Conservation (phyloP, 2,888 invertebrate genomes). For the Mantis religiosa region DNA sequence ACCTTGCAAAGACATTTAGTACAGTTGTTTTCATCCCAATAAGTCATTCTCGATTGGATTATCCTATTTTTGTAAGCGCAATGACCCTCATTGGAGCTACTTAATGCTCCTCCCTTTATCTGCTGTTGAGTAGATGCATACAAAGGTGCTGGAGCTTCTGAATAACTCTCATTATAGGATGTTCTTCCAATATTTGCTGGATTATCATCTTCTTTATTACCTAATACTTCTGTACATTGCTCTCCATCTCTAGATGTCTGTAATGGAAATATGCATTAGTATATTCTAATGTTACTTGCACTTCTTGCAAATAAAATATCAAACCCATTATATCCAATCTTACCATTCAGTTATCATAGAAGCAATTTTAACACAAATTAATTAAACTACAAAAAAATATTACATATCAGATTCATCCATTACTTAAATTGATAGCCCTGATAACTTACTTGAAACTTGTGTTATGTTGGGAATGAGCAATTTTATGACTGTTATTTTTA, state of each 20-base stretch:
- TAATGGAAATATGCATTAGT: not conserved
- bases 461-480: too few species aligned
- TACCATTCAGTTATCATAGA: too few species aligned
- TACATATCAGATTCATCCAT: too few species aligned
- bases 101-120: not conserved
- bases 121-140: not conserved
- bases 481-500: too few species aligned
- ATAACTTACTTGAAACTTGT: too few species aligned
- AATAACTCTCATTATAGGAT: not conserved
- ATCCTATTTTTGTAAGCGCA: not conserved
- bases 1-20: slow-evolving; percentile 28
- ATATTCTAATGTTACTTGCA: too few species aligned
- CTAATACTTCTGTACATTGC: not conserved
- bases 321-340: too few species aligned
- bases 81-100: not conserved
- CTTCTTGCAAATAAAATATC: too few species aligned
- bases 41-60: slow-evolving; percentile 4
- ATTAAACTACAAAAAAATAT: too few species aligned
- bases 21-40: slow-evolving; percentile 26
- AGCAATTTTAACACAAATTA: too few species aligned
- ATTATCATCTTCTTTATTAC: not conserved
- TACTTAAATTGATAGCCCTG: too few species aligned
- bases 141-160: not conserved
- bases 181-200: not conserved
- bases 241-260: not conserved